Evolutionary conservation across 2,888 invertebrate genomes (phyloP), one percentile per base, ranked within the genome.

Genomic region (Lasioglossum pauxillum): DNA sequence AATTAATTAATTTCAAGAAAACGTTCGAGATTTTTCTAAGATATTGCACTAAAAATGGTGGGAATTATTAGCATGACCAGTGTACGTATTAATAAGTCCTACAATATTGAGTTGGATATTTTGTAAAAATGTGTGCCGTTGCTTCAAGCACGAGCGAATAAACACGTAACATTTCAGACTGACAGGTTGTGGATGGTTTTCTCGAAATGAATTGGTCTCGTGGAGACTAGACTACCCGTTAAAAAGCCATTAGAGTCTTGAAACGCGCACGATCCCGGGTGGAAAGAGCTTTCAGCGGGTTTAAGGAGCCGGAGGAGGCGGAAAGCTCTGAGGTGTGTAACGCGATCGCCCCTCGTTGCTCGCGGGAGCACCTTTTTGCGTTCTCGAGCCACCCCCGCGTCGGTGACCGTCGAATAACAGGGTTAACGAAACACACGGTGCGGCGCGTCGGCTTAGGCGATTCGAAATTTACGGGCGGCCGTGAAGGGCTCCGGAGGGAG

Each of bases 361-460:
- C 83, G 46, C 23, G 23, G 38, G 35, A 38, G 19, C 67, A 67
- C 38, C 38, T 38, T 73, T 41, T 73, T 31, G 19, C 46, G 16
- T 57, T 57, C 27, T 44, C 19, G 5, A 38, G 14, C 44, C 41
- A 44, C 60, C 38, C 35, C 31, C 60, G 31, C 76, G 76, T n/a
- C 35, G 76, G n/a, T n/a, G 67, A 35, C 64, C 23, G 46, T 44
- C 60, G 64, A 46, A 38, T 19, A 38, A 35, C 69, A 69, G 69
- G 69, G 77, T 78, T 38, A 67, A 53, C 77, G 77, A 69, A 78
- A 78, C 77, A 38, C 38, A 5, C 53, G 35, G 35, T 27, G 27
- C 27, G 46, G 35, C 64, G 27, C 31, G 64, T 64, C 16, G 23
- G 46, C 57, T 80, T 80, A 74, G 77, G 46, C 77, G 69, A 77